Evolutionary conservation across 2,113 vertebrate genomes (phyloP), one percentile per base, ranked within the genome.

Genomic region (Megaptera novaeangliae): DNA sequence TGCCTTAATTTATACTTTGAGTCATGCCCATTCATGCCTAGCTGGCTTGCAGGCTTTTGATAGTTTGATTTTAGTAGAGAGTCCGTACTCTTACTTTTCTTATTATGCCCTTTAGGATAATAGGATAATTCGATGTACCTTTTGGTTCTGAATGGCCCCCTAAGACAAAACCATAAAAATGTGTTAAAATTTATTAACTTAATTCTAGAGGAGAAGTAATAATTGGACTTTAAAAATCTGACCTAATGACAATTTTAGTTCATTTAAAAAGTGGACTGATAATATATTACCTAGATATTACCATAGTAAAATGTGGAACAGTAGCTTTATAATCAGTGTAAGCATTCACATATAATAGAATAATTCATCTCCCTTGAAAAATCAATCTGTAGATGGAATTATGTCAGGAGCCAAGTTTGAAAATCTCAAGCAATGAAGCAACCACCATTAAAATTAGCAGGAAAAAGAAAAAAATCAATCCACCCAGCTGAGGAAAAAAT

Each of bases 201-300:
- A 69, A 64, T 95, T 95, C 78, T 85, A 87, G n/a, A 93, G n/a
- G 68, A 75, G 31, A 94, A 94, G 82, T 64, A 81, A 94, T 52
- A 91, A 63, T 4, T 59, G n/a, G 18, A 93, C 34, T 78, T 83
- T 8, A 57, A 95, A 64, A 78, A 63, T 44, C 7, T 82, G 39
- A 85, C 5, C 69, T 74, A 82, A 31, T 87, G 68, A 55, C 41
- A 74, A 64, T 20, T 44, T 82, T 6, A 84, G 14, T 92, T 91
- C 57, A 55, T 82, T 34, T 39, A 85, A 55, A 95, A 89, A 94
- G 77, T 15, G 21, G 55, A 69, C 31, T 5, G 23, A 71, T 63
- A 68, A 77, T 36, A 34, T 17, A 64, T 23, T 63, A 75, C 1
- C 18, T 41, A 72, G 68, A 59, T n/a, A 57, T 13, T 44, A 52